Conservation (phyloP, 2,888 invertebrate species). For the Dicycla oo region DNA sequence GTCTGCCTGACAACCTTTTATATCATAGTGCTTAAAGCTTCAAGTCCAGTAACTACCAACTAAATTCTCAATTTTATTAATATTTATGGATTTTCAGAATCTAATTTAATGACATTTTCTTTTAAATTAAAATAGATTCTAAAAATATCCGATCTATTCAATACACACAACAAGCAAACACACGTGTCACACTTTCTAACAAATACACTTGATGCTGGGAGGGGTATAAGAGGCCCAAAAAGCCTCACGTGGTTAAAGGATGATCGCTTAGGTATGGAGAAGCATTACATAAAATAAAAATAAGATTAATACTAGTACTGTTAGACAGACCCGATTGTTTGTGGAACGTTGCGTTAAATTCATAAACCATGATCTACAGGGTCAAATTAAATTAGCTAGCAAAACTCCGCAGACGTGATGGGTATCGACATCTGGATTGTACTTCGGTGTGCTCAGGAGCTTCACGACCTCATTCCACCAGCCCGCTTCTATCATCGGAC, state of each 20-base stretch:
- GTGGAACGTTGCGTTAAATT: constrained; percentile 2
- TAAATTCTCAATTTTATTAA: not conserved
- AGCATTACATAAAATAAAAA: not conserved
- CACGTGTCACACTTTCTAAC: too few species aligned
- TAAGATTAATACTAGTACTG: not conserved
- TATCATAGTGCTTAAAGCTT: not conserved
- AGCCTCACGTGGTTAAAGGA: too few species aligned
- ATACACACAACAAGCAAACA: too few species aligned
- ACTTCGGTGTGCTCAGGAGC: too few species aligned
- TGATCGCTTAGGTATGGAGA: not conserved
- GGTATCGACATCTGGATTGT: too few species aligned
- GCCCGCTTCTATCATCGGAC: too few species aligned
- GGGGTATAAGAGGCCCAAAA: too few species aligned
- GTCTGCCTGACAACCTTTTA: not conserved
- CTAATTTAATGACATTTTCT: not conserved
- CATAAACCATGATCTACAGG: not conserved
- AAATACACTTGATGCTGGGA: too few species aligned
- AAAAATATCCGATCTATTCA: not conserved
- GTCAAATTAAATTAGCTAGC: not conserved
- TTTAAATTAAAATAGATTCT: not conserved
- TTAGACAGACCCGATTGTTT: not conserved
- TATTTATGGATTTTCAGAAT: not conserved
- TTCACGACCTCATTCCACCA: too few species aligned
- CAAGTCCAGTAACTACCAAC: not conserved
- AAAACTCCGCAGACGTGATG: too few species aligned